Conservation (phyloP, 2,797 vertebrate genomes). For the Pseudomugil gertrudae region DNA sequence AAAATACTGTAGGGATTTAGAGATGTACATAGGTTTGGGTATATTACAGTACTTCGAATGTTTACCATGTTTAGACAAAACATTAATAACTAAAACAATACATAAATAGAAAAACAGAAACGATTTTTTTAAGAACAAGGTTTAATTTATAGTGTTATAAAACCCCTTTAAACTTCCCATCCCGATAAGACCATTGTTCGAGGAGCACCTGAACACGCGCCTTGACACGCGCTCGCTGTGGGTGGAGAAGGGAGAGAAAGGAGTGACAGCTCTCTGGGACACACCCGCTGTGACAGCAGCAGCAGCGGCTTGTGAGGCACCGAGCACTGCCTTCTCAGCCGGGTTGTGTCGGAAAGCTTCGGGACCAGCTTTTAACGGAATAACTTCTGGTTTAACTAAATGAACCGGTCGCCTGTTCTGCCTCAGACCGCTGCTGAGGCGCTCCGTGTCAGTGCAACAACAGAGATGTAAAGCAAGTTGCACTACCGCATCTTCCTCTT, state of each 20-base stretch:
- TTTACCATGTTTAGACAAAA: neutral
- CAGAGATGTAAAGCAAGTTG: slow-evolving; percentile 71
- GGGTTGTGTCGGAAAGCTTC: slow-evolving; percentile 27
- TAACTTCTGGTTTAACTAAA: slow-evolving; percentile 56
- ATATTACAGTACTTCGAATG: rapidly evolving
- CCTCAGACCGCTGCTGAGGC: slow-evolving; percentile 41
- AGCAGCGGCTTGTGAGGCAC: slow-evolving; percentile 24
- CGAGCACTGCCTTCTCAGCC: slow-evolving; percentile 18
- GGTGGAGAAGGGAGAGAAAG: slow-evolving; percentile 14
- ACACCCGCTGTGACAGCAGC: slow-evolving; percentile 60
- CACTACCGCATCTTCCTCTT: slow-evolving; percentile 61
- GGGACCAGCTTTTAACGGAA: slow-evolving; percentile 35
- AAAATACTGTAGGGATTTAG: neutral
- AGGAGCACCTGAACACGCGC: slow-evolving; percentile 59
- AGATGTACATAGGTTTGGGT: rapidly evolving
- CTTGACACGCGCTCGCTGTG: slow-evolving; percentile 34
- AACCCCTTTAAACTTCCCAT: too few species aligned
- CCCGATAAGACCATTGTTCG: neutral
- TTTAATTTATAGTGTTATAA: neutral
- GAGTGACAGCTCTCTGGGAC: slow-evolving; percentile 62
- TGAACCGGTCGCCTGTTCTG: slow-evolving; percentile 37
- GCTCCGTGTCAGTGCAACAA: slow-evolving; percentile 54
- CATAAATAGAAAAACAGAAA: neutral
- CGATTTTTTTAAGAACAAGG: too few species aligned
- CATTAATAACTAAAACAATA: too few species aligned